phyloP scores from a whole-genome alignment of 2,113 vertebrate species.

The Grallaria varia region DNA sequence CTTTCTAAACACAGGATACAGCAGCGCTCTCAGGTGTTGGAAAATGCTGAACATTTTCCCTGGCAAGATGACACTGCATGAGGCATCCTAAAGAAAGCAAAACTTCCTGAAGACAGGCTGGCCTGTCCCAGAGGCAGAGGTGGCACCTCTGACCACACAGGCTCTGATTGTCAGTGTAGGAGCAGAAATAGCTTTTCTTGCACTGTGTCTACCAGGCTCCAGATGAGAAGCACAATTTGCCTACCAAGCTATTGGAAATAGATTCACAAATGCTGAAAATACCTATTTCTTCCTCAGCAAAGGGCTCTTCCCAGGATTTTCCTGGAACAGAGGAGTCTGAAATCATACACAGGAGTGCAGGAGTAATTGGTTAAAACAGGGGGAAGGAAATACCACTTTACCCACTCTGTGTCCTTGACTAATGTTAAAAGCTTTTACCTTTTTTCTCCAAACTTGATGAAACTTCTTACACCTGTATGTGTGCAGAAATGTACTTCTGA shows the following conservation, averaged over 20 bases:
- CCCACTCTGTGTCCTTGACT: background rate
- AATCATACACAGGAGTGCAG: background rate
- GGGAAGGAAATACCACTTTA: background rate
- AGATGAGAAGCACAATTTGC: background rate
- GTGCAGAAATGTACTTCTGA: background rate
- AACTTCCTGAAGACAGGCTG: background rate
- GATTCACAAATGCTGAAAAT: background rate
- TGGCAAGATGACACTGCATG: background rate
- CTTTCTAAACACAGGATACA: background rate
- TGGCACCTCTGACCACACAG: fast-evolving
- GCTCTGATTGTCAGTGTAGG: background rate
- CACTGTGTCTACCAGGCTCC: background rate
- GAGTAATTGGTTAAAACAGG: background rate
- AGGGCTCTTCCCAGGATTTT: background rate
- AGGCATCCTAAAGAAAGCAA: background rate
- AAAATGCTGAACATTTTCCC: background rate
- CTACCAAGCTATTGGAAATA: background rate
- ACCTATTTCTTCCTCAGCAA: background rate
- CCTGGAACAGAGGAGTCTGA: background rate
- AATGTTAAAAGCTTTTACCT: background rate
- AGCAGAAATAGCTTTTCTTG: background rate
- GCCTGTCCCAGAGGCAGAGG: background rate
- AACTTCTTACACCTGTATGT: background rate
- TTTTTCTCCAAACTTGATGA: slow-evolving; percentile 17
- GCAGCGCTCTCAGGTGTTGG: background rate